Conservation (phyloP, 2,797 vertebrate genomes). For the Enteromius argenteus region DNA sequence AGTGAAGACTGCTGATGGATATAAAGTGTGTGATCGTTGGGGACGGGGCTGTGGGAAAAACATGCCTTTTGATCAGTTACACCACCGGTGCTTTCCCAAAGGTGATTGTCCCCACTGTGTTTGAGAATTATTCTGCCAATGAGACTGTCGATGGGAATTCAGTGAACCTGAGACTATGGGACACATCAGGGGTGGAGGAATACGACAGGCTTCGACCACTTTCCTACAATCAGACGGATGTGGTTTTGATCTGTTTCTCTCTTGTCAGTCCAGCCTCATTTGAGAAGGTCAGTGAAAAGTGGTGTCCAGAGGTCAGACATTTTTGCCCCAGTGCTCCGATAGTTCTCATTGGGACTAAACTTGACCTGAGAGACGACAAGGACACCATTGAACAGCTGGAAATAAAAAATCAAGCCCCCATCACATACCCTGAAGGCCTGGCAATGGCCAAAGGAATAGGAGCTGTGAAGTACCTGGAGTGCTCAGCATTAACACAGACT, state of each 20-base stretch:
- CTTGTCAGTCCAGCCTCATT: not conserved
- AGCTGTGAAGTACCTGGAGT: constrained; percentile 21
- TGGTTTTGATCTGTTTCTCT: not conserved
- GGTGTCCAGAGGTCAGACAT: constrained; percentile 9
- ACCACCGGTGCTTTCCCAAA: not conserved
- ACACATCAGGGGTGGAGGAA: not conserved
- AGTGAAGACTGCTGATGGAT: not conserved
- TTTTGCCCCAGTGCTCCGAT: not conserved
- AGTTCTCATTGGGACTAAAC: not conserved
- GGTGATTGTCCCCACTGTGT: not conserved
- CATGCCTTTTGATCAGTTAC: constrained; percentile 17
- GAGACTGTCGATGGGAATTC: not conserved
- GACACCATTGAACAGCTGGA: not conserved
- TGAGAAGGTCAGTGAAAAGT: not conserved
- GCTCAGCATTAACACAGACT: not conserved
- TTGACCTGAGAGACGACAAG: not conserved
- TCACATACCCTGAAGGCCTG: not conserved
- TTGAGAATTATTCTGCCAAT: not conserved
- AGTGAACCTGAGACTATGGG: not conserved
- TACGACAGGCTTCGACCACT: not conserved
- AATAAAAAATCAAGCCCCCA: not conserved
- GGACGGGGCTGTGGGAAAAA: constrained; percentile 6
- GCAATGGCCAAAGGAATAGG: not conserved
- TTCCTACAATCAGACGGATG: not conserved
- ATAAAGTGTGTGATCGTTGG: constrained; percentile 16